Conservation (phyloP, 1,140 invertebrate genomes). For the Drosophila subobscura region DNA sequence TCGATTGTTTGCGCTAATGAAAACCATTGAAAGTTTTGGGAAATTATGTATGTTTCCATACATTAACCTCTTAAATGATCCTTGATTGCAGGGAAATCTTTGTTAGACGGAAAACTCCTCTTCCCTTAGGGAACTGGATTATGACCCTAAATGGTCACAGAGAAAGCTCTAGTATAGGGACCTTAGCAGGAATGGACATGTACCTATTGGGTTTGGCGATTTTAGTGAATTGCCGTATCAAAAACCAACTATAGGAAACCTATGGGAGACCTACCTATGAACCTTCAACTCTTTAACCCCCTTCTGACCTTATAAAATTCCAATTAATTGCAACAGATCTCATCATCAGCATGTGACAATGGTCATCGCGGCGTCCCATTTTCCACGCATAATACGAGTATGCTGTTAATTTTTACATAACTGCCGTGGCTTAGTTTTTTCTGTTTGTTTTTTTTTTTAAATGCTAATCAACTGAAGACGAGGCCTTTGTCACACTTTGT, state of each 20-base stretch:
- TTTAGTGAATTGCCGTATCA: neutral
- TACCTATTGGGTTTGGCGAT: neutral
- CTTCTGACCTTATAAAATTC: neutral
- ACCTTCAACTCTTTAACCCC: neutral
- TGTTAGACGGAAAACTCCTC: neutral
- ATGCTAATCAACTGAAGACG: constrained; percentile 44
- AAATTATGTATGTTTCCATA: constrained; percentile 48
- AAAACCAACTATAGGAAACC: too few species aligned
- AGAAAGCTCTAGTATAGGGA: too few species aligned
- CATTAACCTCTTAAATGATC: constrained; percentile 41
- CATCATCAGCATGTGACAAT: constrained; percentile 21
- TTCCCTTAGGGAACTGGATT: constrained; percentile 22
- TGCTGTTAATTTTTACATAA: constrained; percentile 61
- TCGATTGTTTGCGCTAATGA: constrained; percentile 47
- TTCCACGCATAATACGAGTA: constrained; percentile 34
- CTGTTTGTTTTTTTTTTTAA: constrained; percentile 34
- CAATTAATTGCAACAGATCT: constrained; percentile 6
- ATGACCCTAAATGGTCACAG: constrained; percentile 20
- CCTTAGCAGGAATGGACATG: neutral
- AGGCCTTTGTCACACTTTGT: constrained; percentile 37
- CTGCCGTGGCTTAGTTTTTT: constrained; percentile 11
- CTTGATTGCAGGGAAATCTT: too few species aligned
- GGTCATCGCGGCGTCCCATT: constrained; percentile 16
- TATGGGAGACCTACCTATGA: neutral
- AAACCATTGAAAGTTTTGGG: constrained; percentile 49